phyloP scores from a whole-genome alignment of 2,113 vertebrate genomes.

The Pollimyrus isidori region DNA sequence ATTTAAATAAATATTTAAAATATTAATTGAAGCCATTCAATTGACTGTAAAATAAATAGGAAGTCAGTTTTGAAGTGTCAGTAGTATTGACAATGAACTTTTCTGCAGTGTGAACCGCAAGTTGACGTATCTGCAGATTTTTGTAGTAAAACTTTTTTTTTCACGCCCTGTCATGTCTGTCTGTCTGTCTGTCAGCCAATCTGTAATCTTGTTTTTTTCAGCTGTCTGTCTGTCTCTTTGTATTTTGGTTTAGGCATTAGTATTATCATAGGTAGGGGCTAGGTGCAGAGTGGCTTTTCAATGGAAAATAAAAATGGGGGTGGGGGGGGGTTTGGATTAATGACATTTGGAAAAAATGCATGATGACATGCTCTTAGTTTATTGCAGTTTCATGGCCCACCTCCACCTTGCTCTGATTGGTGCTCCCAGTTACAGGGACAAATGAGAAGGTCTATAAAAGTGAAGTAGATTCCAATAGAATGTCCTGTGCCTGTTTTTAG shows the following conservation, averaged over 20 bases:
- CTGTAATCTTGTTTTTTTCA: neutral
- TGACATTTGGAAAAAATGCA: neutral
- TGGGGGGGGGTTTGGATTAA: neutral
- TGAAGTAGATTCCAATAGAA: neutral
- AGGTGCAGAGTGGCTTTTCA: neutral
- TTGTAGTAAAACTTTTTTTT: neutral
- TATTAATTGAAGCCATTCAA: neutral
- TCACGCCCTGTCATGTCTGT: neutral
- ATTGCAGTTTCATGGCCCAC: neutral
- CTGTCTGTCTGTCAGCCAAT: neutral
- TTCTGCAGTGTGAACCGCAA: neutral
- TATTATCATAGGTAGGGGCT: neutral
- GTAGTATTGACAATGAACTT: neutral
- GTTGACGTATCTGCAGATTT: neutral
- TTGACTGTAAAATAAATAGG: neutral
- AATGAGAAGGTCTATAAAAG: neutral
- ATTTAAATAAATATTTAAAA: neutral
- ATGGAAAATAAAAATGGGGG: neutral
- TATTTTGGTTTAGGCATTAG: neutral
- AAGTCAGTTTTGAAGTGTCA: neutral
- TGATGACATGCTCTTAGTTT: neutral
- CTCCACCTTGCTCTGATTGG: neutral
- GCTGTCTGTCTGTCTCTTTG: neutral
- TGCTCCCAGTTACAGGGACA: neutral
- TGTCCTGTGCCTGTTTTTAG: neutral